Evolutionary conservation across 2,888 invertebrate genomes (phyloP), one percentile per base, ranked within the genome.

Genomic region (Tenthredo scrophulariae): DNA sequence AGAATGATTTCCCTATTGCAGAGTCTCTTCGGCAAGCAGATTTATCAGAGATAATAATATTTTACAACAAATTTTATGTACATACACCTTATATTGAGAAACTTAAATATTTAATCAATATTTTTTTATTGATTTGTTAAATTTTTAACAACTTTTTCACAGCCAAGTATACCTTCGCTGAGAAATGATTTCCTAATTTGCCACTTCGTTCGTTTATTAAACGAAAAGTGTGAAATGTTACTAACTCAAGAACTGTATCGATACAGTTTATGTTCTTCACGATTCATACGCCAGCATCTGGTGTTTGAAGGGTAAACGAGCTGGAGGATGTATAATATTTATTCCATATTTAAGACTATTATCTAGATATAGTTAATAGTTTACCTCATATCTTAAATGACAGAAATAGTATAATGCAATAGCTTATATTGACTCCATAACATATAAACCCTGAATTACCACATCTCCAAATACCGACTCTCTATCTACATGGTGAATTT

Each of bases 351-450:
- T 83, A 83, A 83, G 83, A 67, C 33, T 83, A 43, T 70, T 67
- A 67, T 83, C 67, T 83, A 67, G 70, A 83, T 83, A 83, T 83
- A 83, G 70, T 83, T 83, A 29, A 83, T 70, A 83, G 83, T 50
- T 83, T 83, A 67, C 83, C 46, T 83, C 83, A 83, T 83, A 83
- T 83, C 83, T 83, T 70, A 26, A 83, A 83, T 83, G 83, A 67
- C 65, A 67, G 83, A 83, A 70, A 80, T 62, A 58, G 37, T 37
- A 15, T 40, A 40, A 37, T 62, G 37, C 58, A 22, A 40, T 80
- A 40, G 29, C 46, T 29, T 37, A 1, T 77, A 54, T 54, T 29
- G 18, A 50, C 50, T 77, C 29, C n/a, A n/a, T 43, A 43, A 74
- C 10, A 13, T 22, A 13, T 7, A 40, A 43, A 74, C 43, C 26